Evolutionary conservation across 2,888 invertebrate species (phyloP), one percentile per base, ranked within the genome.

Genomic region (Oligia fasciuncula): DNA sequence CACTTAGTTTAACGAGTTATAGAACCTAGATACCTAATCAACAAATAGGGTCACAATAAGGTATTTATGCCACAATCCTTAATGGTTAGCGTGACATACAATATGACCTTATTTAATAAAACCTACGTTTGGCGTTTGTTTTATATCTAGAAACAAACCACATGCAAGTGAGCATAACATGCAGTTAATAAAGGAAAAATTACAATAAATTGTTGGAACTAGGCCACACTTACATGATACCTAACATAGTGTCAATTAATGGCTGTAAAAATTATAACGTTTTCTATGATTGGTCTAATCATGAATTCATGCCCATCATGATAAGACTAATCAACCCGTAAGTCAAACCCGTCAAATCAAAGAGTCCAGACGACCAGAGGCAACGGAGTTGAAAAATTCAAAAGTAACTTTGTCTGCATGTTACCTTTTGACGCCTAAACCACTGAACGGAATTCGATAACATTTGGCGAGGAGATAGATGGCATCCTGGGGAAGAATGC

Each of bases 21-120:
- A 73, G 13, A 74, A 74, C 65, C 83, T 60, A 73, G 68, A 79
- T 79, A n/a, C 40, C 14, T 29, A 73, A 80, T 79, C 29, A 46
- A 79, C 29, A 46, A 79, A 83, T 83, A 83, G 87, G 88, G 89
- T 92, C 92, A 94, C 93, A 92, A 93, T 93, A 84, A 86, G 89
- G 88, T 91, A 95, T 94, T 91, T 93, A 91, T 94, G 92, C 87
- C 89, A 93, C 89, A 92, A 91, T 93, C 93, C 92, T 91, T 91
- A 92, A 85, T 83, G 77, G 81, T 19, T 91, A 83, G 88, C 89
- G 90, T 94, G 89, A 92, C 95, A 93, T 93, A 94, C 40, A 88
- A 88, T 89, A 87, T 86, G 91, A 89, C 91, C 91, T 90, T 89
- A 91, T 90, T 91, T 92, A 91, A 90, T 86, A 89, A 88, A 87